Evolutionary conservation across 1,140 invertebrate species (phyloP).

Genomic region (Cheumatopsyche charites): DNA sequence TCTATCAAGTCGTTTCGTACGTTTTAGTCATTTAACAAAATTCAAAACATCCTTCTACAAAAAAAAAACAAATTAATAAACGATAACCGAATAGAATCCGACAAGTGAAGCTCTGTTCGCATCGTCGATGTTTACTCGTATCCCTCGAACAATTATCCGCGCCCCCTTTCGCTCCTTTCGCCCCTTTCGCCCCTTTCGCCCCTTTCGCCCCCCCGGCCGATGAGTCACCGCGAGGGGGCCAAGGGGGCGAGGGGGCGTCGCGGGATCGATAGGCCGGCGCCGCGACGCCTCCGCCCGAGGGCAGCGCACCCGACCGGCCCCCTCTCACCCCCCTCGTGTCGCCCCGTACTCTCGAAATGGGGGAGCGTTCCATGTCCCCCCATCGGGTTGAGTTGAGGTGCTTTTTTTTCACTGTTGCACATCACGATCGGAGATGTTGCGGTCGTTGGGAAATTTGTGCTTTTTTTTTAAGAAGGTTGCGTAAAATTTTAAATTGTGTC

Average conservation of each 20-base stretch:
- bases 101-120: slow-evolving; percentile 8
- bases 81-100: background rate
- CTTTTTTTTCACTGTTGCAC: too few relatives aligned
- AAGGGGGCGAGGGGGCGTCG: background rate
- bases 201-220: background rate
- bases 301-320: slow-evolving; percentile 13
- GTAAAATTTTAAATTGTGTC: too few relatives aligned
- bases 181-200: background rate
- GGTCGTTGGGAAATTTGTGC: too few relatives aligned
- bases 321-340: background rate
- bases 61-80: too few relatives aligned
- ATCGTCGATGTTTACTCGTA: slow-evolving; percentile 22
- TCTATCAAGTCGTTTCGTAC: too few relatives aligned
- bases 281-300: slow-evolving; percentile 40
- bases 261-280: slow-evolving; percentile 48
- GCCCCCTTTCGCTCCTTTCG: too few relatives aligned
- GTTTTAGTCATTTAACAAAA: too few relatives aligned
- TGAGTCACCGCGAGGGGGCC: slow-evolving; percentile 7
- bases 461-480: too few relatives aligned
- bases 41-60: too few relatives aligned
- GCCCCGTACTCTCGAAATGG: background rate
- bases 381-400: too few relatives aligned
- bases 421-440: too few relatives aligned
- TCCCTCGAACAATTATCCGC: slow-evolving; percentile 14
- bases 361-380: too few relatives aligned